phyloP scores from a whole-genome alignment of 2,797 vertebrate genomes.

The Enteromius afrohamiltoni region DNA sequence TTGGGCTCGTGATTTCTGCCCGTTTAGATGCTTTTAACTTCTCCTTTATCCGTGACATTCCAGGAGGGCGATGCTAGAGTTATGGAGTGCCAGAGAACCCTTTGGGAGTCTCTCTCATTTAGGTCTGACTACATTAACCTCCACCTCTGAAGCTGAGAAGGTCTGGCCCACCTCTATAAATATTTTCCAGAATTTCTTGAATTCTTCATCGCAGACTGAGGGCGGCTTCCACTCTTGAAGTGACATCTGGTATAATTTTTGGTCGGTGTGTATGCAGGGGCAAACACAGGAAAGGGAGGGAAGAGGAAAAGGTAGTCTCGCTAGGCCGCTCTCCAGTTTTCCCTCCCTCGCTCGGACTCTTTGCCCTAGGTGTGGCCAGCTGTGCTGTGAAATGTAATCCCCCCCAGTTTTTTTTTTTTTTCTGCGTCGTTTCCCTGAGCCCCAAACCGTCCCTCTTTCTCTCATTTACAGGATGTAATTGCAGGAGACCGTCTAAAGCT shows the following conservation, averaged over 20 bases:
- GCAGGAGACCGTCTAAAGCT: conserved; percentile 49
- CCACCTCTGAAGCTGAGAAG: conserved; percentile 69
- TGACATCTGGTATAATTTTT: conserved; percentile 78
- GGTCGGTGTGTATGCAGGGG: conserved; percentile 59
- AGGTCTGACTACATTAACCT: conserved; percentile 69
- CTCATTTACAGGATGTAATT: conserved; percentile 54
- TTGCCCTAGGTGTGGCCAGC: conserved; percentile 64
- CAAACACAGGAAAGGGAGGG: conserved; percentile 81
- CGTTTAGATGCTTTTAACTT: conserved; percentile 45
- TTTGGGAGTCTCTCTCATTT: conserved; percentile 65
- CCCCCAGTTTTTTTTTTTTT: conserved; percentile 50
- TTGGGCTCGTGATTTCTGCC: conserved; percentile 37
- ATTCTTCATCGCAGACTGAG: conserved; percentile 72
- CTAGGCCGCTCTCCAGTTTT: conserved; percentile 44
- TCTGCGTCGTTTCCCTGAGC: conserved; percentile 59
- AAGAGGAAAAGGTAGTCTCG: conserved; percentile 78
- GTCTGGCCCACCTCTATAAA: conserved; percentile 71
- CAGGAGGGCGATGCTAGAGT: conserved; percentile 43
- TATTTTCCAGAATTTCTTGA: conserved; percentile 79
- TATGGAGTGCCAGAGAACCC: conserved; percentile 46
- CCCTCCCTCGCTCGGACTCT: conserved; percentile 41
- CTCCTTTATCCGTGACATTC: conserved; percentile 49
- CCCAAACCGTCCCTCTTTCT: conserved; percentile 27
- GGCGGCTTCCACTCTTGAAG: conserved; percentile 68
- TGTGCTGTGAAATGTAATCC: conserved; percentile 68